phyloP scores from a whole-genome alignment of 2,888 invertebrate genomes.

The Pasiphila rectangulata region DNA sequence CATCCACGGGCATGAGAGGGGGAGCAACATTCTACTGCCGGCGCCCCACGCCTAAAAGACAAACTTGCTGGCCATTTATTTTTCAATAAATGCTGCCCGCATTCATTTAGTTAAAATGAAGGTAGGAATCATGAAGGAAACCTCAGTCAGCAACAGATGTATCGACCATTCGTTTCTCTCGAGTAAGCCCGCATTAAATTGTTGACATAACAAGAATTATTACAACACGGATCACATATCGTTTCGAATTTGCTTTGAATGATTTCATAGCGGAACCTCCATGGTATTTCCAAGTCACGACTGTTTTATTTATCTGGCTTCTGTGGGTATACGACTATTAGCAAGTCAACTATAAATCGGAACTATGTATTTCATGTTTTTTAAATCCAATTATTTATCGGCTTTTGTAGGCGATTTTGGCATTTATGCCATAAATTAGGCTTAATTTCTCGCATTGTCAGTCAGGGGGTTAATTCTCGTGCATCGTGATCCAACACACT shows the following conservation, averaged over 20 bases:
- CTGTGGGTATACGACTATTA: slow-evolving; percentile 36
- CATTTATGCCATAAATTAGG: slow-evolving; percentile 41
- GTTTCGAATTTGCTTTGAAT: slow-evolving; percentile 35
- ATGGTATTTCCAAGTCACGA: slow-evolving; percentile 44
- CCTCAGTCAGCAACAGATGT: not conserved
- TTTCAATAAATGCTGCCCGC: no score
- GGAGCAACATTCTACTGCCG: no score
- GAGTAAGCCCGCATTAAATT: not conserved
- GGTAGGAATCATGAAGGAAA: not conserved
- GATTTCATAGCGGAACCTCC: slow-evolving; percentile 48
- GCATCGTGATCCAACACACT: no score
- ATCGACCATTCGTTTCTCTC: no score
- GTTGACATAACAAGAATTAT: slow-evolving; percentile 38
- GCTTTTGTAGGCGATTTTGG: slow-evolving; percentile 31
- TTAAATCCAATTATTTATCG: slow-evolving; percentile 32
- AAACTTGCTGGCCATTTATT: no score
- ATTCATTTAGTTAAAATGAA: no score
- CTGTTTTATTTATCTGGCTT: slow-evolving; percentile 34
- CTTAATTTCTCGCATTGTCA: slow-evolving; percentile 42
- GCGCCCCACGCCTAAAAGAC: no score
- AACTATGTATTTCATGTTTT: slow-evolving; percentile 28
- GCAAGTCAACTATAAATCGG: slow-evolving; percentile 29
- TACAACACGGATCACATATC: slow-evolving; percentile 42
- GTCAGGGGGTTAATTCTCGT: no score
- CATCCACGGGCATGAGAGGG: no score